Conservation (phyloP, 53 echinoderm and acorn worm genomes). For the Stichopus horrens region DNA sequence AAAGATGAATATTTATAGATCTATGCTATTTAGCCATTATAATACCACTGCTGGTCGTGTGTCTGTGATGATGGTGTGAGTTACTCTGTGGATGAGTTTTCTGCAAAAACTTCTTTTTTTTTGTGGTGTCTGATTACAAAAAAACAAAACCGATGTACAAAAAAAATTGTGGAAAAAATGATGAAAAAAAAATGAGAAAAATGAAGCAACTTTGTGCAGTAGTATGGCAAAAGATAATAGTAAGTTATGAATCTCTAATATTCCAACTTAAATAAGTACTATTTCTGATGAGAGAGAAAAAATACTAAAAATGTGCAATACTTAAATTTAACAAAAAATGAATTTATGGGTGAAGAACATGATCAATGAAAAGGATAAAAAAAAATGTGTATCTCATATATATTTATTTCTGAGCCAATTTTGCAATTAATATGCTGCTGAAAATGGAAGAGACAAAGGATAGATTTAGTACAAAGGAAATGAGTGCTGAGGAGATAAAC, state of each 20-base stretch:
- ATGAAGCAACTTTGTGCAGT: neutral
- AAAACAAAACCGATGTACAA: neutral
- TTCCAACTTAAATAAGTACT: conserved; percentile 35
- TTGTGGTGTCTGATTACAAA: conserved; percentile 29
- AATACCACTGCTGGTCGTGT: conserved; percentile 42
- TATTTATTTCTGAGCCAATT: conserved; percentile 16
- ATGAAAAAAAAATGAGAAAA: neutral
- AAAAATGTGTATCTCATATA: conserved; percentile 25
- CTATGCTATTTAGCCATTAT: conserved; percentile 36
- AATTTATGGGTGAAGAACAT: conserved; percentile 10
- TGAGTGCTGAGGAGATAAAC: no score
- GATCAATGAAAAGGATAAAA: neutral
- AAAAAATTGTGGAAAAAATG: neutral
- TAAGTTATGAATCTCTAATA: conserved; percentile 16
- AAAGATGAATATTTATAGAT: conserved; percentile 15
- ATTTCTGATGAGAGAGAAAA: conserved; percentile 19
- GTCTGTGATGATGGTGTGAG: conserved; percentile 18
- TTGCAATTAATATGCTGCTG: conserved; percentile 7
- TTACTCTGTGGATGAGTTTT: conserved; percentile 26
- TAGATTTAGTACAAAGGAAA: neutral
- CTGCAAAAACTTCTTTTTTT: neutral
- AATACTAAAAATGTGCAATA: conserved; percentile 40
- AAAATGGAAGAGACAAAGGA: neutral
- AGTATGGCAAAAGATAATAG: neutral
- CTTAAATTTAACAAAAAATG: conserved; percentile 19